Base-by-base conservation (phyloP, 1,140 invertebrate genomes). In the Drosophila burlai region DNA sequence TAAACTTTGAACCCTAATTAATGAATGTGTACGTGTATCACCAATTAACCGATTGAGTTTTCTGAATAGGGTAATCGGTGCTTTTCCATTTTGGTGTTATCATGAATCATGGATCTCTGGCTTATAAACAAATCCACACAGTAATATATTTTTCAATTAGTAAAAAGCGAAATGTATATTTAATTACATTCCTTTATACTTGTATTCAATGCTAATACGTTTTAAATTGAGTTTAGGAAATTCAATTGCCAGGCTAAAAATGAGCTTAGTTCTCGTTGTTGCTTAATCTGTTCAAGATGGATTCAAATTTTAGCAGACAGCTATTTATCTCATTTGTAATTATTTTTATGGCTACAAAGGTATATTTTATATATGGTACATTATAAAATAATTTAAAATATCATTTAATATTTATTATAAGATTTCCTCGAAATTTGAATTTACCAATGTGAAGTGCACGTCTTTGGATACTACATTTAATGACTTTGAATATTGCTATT, bases 361-460 rank as follows among this genome's bases (percentile, higher is more conserved):
- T 57, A 21, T 24, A 24, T 24, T 15, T 55, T 38, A 15, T 3
- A 38, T 38, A 9, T 49, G 0, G 9, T 34, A 34, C 2, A 49
- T n/a, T 24, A 36, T 4, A 13, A 43, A 24, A 29, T 5, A 10
- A 42, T 26, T 13, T 11, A 24, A 29, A 29, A 15, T 11, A 29
- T 38, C 11, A 7, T 24, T 24, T 7, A 7, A 7, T 9, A 13
- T 43, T 8, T 46, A 16, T 11, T 26, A 15, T 21, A 4, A 55
- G 63, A 24, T 45, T 4, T 24, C n/a, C 11, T 45, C 38, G 1
- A 47, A 36, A 36, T 63, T 63, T 3, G 58, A 68, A 15, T 68
- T 68, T 8, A 55, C 67, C 1, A 71, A 71, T 24, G 34, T 71
- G 4, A 34, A 24, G 29, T 71, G 67, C 24, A 38, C 26, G 1